A percentile compares a stretch with the other conserved stretches of the same genome.
phyloP scores from a whole-genome alignment of 1,140 invertebrate genomes.

The Ceratina calcarata region DNA sequence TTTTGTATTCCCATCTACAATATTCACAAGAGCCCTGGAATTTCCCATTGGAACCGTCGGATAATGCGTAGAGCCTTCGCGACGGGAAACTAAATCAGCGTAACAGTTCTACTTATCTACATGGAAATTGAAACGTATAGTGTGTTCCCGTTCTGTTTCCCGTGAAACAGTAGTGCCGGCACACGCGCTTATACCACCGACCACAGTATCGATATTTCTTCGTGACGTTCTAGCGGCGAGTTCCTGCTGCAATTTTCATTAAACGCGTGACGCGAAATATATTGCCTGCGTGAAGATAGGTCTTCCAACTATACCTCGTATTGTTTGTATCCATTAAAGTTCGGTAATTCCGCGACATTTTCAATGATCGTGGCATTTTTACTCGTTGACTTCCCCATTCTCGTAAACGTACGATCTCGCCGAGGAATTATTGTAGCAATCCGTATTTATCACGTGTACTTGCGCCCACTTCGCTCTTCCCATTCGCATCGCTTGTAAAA shows the following conservation, averaged over 20 bases:
- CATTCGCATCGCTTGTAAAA: not conserved
- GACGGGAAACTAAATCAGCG: too few relatives aligned
- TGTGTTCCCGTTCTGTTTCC: not conserved
- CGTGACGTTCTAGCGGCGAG: not conserved
- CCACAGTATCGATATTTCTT: slow-evolving; percentile 22
- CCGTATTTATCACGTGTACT: not conserved
- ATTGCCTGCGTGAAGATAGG: not conserved
- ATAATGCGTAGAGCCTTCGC: too few relatives aligned
- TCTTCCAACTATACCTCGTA: not conserved
- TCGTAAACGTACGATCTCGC: not conserved
- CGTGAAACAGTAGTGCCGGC: not conserved
- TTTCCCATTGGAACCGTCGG: too few relatives aligned
- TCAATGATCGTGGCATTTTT: not conserved
- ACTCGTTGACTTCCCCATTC: too few relatives aligned
- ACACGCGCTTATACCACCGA: not conserved
- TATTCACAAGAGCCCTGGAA: too few relatives aligned
- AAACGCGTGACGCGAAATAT: not conserved
- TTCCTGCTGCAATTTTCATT: slow-evolving; percentile 32
- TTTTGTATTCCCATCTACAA: too few relatives aligned
- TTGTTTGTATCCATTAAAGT: not conserved
- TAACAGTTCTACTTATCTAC: not conserved
- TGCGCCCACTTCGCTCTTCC: not conserved
- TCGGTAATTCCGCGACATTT: not conserved
- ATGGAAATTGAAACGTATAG: not conserved
- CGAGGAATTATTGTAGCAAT: slow-evolving; percentile 11